Base-by-base conservation (phyloP, 2,888 invertebrate species). In the Cerastoderma edule region DNA sequence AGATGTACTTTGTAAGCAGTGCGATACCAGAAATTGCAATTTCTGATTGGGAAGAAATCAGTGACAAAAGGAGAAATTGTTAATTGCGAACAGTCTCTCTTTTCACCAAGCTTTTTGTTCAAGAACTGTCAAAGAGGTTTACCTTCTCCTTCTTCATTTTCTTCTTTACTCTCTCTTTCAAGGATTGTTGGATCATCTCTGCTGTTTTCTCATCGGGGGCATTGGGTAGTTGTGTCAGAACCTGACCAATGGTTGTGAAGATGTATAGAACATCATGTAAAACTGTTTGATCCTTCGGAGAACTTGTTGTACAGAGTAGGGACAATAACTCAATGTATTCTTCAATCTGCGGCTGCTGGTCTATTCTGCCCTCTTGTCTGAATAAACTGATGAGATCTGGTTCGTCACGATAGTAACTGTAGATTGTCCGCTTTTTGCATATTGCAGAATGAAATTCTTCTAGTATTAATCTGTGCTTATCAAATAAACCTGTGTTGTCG, bases 401-500 rank as follows among this genome's bases (percentile, higher is more conserved):
- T 16, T 22, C 46, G 35, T 80, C 80, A 1, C 46, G 28, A 32
- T 85, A 85, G 28, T 74, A 78, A 10, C 60, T 22, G n/a, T 54
- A 54, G 10, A 89, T 77, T 3, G 78, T 78, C 27, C 80, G 66
- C 22, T 87, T 87, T 19, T 79, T 80, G 8, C 81, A 77, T 19
- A 89, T 75, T 1, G 86, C 86, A 5, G 85, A 83, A 54, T 86
- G 86, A 73, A 83, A 88, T n/a, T 87, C 83, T 27, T 78, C 66
- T 30, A 90, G 75, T 8, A 84, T 54, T 0, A 66, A 27, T 32
- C 75, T 67, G 65, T 89, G 81, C 68, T 89, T 89, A 39, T 67
- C 53, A 72, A 92, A 89, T 30, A 92, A 82, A 10, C 86, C 85
- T 1, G 89, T 89, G 4, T 75, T 85, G 60, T 92, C 92, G 4